phyloP scores from a whole-genome alignment of 1,140 invertebrate species.

The Saccostrea glomerata region DNA sequence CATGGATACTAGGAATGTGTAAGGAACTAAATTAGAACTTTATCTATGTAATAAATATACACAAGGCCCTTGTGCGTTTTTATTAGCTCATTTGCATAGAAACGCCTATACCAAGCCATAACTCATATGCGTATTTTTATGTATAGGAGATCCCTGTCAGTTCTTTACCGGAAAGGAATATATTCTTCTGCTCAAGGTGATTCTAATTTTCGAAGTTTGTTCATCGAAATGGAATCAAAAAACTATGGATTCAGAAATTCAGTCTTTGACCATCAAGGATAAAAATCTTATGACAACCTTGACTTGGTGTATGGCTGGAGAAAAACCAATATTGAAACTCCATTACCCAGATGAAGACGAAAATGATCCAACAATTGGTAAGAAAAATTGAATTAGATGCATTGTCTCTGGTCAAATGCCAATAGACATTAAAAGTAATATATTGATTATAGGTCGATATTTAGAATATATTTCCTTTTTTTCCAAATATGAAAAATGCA shows the following conservation, averaged over 20 bases:
- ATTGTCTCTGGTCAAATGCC: too few relatives aligned
- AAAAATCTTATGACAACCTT: not conserved
- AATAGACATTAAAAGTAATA: too few relatives aligned
- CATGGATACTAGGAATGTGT: too few relatives aligned
- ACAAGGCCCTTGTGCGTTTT: too few relatives aligned
- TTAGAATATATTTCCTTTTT: too few relatives aligned
- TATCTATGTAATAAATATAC: too few relatives aligned
- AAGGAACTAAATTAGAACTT: too few relatives aligned
- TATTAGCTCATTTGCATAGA: too few relatives aligned
- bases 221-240: conserved; percentile 1
- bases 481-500: too few relatives aligned
- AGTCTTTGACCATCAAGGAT: not conserved
- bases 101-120: too few relatives aligned
- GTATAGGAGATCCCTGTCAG: not conserved
- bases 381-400: not conserved
- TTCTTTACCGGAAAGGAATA: conserved; percentile 11
- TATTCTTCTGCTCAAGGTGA: conserved; percentile 7
- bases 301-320: not conserved
- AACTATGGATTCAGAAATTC: conserved; percentile 1
- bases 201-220: conserved; percentile 35
- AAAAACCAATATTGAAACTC: not conserved
- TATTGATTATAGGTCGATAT: too few relatives aligned
- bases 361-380: conserved; percentile 24
- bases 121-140: too few relatives aligned
- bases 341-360: not conserved